A percentile compares a stretch with the other conserved stretches of the same genome.
Evolutionary conservation across 1,140 invertebrate genomes (phyloP).

Genomic region (Pissodes strobi): DNA sequence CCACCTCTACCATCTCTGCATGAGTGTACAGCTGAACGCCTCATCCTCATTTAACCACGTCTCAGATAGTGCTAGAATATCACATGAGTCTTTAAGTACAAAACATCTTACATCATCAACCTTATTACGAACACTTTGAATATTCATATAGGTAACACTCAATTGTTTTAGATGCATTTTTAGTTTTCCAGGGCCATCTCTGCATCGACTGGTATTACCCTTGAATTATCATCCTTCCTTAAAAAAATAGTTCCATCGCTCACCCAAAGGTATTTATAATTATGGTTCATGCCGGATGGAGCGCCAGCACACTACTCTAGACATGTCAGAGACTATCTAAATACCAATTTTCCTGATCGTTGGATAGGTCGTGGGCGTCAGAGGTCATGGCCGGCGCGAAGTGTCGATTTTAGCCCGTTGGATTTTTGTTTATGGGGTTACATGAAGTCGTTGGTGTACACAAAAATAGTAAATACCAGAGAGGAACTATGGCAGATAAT

Average conservation of each 20-base stretch:
- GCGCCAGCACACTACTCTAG: no score
- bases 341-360: no score
- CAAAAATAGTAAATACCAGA: no score
- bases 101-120: constrained; percentile 1
- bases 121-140: constrained; percentile 3
- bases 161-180: not conserved
- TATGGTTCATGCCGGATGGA: no score
- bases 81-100: not conserved
- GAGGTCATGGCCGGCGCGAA: no score
- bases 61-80: constrained; percentile 15
- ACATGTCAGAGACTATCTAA: no score
- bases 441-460: no score
- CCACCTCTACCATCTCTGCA: constrained; percentile 15
- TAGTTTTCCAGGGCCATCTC: not conserved
- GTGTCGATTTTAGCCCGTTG: no score
- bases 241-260: not conserved
- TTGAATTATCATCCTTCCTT: constrained; percentile 1
- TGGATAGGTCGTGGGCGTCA: no score
- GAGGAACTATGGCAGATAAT: no score
- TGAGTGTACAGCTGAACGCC: constrained; percentile 6
- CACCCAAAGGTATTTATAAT: constrained; percentile 1
- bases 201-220: not conserved
- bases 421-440: no score
- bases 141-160: constrained; percentile 5
- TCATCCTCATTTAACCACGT: constrained; percentile 14